Evolutionary conservation across 2,797 vertebrate genomes (phyloP).

Genomic region (Coracias cyanogaster): DNA sequence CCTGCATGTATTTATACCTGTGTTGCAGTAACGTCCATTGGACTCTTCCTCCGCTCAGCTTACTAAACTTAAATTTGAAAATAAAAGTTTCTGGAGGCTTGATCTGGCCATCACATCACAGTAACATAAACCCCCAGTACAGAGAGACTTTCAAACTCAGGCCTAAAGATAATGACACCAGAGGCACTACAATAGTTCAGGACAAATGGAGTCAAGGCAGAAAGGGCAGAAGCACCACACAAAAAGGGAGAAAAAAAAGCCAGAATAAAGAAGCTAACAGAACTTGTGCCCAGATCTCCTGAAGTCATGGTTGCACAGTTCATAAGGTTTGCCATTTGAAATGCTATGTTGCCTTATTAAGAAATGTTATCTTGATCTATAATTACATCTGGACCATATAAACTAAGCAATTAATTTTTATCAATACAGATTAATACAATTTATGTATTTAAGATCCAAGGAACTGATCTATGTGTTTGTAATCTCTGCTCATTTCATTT

Average conservation of each 20-base stretch:
- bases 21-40: background rate
- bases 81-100: background rate
- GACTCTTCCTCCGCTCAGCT: background rate
- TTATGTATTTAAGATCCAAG: conserved; percentile 67
- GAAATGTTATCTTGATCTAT: conserved; percentile 47
- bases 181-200: accelerated
- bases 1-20: accelerated
- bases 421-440: conserved; percentile 65
- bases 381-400: conserved; percentile 53
- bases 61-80: background rate
- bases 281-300: background rate
- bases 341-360: conserved; percentile 6
- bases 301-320: background rate
- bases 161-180: background rate
- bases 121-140: background rate
- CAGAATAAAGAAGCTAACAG: background rate
- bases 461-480: conserved; percentile 66
- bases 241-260: background rate
- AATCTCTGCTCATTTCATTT: conserved; percentile 70
- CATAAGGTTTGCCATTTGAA: conserved; percentile 6
- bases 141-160: background rate
- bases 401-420: conserved; percentile 70
- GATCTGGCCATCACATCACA: background rate
- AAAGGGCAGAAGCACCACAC: accelerated
- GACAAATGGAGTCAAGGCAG: background rate